These are phyloP conservation scores for Genyomyrus donnyi DNA, from an alignment of 2,113 vertebrate genomes.

Conservation along the genomic window DNA sequence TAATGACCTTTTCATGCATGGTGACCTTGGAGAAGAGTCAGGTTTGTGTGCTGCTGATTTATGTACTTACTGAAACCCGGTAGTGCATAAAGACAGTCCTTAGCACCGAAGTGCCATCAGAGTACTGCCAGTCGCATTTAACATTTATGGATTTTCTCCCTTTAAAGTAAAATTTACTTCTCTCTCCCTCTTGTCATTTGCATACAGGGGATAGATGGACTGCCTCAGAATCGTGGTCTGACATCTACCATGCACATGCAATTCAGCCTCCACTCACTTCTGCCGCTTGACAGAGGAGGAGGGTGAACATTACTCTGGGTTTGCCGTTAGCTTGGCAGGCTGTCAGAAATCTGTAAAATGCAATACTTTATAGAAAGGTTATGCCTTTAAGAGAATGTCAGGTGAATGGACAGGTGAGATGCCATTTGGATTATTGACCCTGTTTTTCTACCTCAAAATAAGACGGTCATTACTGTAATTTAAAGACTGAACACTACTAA, in stretches of 20 bases:
- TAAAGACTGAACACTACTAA: neutral
- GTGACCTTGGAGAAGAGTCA: neutral
- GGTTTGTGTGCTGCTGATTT: neutral
- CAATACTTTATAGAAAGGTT: neutral
- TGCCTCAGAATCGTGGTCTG: neutral
- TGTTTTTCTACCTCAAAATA: neutral
- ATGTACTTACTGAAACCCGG: neutral
- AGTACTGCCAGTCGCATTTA: neutral
- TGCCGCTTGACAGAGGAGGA: neutral
- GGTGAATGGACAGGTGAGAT: neutral
- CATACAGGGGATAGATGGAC: neutral
- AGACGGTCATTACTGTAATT: neutral
- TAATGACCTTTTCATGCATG: neutral
- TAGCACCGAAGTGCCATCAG: neutral
- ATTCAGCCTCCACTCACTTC: neutral
- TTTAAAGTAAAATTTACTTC: conserved; percentile 5
- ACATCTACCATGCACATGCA: neutral
- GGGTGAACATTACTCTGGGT: neutral
- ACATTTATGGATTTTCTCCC: neutral
- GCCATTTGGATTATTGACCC: neutral
- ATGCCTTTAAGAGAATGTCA: neutral
- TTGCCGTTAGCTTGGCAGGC: neutral
- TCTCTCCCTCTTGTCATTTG: neutral
- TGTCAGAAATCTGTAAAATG: neutral
- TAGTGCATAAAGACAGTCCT: neutral